Conservation (phyloP, 2,888 invertebrate species). For the Lomographa bimaculata region DNA sequence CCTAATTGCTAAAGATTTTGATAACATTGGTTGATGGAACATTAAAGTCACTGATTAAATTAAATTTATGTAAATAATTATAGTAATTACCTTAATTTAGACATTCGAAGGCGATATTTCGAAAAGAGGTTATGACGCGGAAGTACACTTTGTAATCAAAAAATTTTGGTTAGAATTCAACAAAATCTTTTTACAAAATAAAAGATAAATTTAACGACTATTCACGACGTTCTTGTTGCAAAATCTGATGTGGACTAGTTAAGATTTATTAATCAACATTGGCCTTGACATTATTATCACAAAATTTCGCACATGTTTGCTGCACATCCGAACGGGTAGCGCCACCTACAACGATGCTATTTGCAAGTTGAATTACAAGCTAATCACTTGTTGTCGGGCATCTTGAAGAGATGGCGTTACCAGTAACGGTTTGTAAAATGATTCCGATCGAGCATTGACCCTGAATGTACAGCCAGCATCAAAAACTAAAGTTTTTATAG, state of each 20-base stretch:
- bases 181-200: not conserved
- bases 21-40: not conserved
- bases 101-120: slow-evolving; percentile 38
- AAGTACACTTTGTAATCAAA: slow-evolving; percentile 40
- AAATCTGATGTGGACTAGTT: slow-evolving; percentile 16
- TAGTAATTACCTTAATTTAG: slow-evolving; percentile 22
- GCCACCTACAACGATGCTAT: slow-evolving; percentile 44
- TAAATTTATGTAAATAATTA: not conserved
- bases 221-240: slow-evolving; percentile 11
- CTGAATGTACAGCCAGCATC: slow-evolving; percentile 9
- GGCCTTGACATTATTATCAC: slow-evolving; percentile 78
- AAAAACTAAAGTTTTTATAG: too few relatives aligned
- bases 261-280: slow-evolving; percentile 39
- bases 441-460: slow-evolving; percentile 28
- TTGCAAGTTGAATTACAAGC: not conserved
- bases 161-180: not conserved
- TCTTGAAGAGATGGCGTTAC: slow-evolving; percentile 57
- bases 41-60: not conserved
- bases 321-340: slow-evolving; percentile 40
- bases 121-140: slow-evolving; percentile 65
- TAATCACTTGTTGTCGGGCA: slow-evolving; percentile 23
- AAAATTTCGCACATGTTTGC: slow-evolving; percentile 61
- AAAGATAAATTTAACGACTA: slow-evolving; percentile 1
- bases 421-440: slow-evolving; percentile 28
- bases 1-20: not conserved